Evolutionary conservation across 37 sponge, comb jelly and placozoan species (phyloP).

Genomic region (Hormiphora californensis): DNA sequence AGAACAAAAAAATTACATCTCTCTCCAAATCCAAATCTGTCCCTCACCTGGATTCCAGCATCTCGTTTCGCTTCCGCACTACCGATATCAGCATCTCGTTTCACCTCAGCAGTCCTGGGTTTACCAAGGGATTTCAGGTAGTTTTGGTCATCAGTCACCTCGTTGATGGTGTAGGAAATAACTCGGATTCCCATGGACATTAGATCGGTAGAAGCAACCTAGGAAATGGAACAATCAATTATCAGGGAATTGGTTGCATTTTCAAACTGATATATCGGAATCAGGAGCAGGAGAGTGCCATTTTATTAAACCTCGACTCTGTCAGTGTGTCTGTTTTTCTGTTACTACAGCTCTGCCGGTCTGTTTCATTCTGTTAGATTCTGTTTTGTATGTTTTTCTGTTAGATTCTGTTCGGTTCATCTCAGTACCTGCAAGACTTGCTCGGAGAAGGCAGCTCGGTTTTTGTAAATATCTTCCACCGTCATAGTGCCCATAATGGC

Average conservation of each 20-base stretch:
- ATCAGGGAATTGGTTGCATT: too few relatives aligned
- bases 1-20: not conserved
- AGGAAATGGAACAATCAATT: not conserved
- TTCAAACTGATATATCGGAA: too few relatives aligned
- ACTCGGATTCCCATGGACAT: conserved; percentile 59
- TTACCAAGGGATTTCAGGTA: conserved; percentile 59
- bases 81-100: conserved; percentile 62
- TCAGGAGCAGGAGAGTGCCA: too few relatives aligned
- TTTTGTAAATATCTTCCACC: conserved; percentile 58
- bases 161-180: conserved; percentile 58
- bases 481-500: conserved; percentile 65
- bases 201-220: conserved; percentile 57
- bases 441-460: conserved; percentile 55
- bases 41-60: conserved; percentile 56
- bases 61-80: conserved; percentile 57
- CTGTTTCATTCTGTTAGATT: too few relatives aligned
- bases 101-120: conserved; percentile 59
- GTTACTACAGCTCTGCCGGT: too few relatives aligned
- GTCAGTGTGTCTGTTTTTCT: too few relatives aligned
- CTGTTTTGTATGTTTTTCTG: too few relatives aligned
- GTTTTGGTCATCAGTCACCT: conserved; percentile 50
- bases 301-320: too few relatives aligned
- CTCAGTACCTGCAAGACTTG: conserved; percentile 56
- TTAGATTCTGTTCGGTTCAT: too few relatives aligned
- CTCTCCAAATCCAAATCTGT: not conserved